Base-by-base conservation (phyloP, 1,140 invertebrate species). In the Caligus rogercresseyi region DNA sequence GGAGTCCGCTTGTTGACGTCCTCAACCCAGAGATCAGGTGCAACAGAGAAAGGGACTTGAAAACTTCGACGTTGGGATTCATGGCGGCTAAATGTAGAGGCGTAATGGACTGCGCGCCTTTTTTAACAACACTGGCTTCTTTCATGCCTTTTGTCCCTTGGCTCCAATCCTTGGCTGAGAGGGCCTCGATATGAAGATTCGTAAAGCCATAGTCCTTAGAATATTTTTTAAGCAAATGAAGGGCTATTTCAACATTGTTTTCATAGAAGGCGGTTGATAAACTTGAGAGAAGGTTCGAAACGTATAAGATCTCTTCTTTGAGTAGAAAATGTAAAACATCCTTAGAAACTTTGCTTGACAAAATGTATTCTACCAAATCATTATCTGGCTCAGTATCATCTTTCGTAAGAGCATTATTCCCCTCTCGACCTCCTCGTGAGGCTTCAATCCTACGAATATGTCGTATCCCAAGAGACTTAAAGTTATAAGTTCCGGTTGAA, bases 21-120 rank as follows among this genome's bases (percentile, higher is more conserved):
- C 11, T 70, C 64, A 15, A 78, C 61, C 64, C 73, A 74, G 55
- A 72, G 73, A 26, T 76, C 73, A 2, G 76, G 75, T 62, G 71
- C 68, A 14, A 73, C 67, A 4, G 66, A 64, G 23, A 77, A 14
- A 78, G 67, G 7, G 69, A 64, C 2, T 70, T 69, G 16, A 79
- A 64, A 60, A 76, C 76, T 51, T 74, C 71, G 1, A 71, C 68
- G 68, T 78, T 76, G 13, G 77, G 77, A 67, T 79, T 79, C 62
- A 79, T 77, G 15, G 74, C 74, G 20, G 77, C 76, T 68, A 75
- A 77, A 67, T 79, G 78, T 2, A 79, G 63, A 3, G 78, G 77
- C 16, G 77, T 78, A 15, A 79, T 71, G 70, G 75, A 62, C 11
- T 15, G 15, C 23, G 64, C 63, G 23, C 24, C 57, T n/a, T 60